phyloP scores from a whole-genome alignment of 2,113 vertebrate genomes.

The Cololabis saira region DNA sequence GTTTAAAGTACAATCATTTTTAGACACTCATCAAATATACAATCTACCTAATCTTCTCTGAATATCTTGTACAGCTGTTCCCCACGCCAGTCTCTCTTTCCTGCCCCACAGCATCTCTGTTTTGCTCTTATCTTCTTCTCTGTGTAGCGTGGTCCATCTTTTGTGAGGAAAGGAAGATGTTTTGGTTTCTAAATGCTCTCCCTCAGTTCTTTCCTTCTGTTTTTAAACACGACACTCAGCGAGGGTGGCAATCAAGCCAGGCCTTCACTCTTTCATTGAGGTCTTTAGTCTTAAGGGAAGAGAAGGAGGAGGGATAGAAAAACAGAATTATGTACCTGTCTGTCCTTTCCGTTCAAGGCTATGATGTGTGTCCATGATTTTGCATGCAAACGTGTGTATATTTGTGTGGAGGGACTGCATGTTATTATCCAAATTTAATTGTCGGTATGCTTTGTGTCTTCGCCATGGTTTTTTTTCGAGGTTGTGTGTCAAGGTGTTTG shows the following conservation, averaged over 20 bases:
- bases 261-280: constrained; percentile 49
- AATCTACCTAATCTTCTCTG: too few species aligned
- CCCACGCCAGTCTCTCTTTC: not conserved
- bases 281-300: constrained; percentile 30
- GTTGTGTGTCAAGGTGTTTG: constrained; percentile 13
- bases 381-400: constrained; percentile 10
- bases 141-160: constrained; percentile 7
- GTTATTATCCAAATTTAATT: constrained; percentile 15
- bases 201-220: constrained; percentile 42
- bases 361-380: constrained; percentile 17
- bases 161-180: constrained; percentile 27
- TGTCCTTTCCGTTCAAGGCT: constrained; percentile 43
- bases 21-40: too few species aligned
- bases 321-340: constrained; percentile 44
- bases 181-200: constrained; percentile 60
- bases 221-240: constrained; percentile 57
- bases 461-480: not conserved
- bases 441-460: not conserved
- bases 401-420: constrained; percentile 20
- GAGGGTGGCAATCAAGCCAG: constrained; percentile 61
- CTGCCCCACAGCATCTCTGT: not conserved
- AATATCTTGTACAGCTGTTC: not conserved
- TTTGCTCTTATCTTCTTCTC: constrained; percentile 21
- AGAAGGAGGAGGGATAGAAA: constrained; percentile 20
- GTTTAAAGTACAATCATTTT: too few species aligned